Evolutionary conservation across 2,888 invertebrate species (phyloP).

Genomic region (Arge pagana): DNA sequence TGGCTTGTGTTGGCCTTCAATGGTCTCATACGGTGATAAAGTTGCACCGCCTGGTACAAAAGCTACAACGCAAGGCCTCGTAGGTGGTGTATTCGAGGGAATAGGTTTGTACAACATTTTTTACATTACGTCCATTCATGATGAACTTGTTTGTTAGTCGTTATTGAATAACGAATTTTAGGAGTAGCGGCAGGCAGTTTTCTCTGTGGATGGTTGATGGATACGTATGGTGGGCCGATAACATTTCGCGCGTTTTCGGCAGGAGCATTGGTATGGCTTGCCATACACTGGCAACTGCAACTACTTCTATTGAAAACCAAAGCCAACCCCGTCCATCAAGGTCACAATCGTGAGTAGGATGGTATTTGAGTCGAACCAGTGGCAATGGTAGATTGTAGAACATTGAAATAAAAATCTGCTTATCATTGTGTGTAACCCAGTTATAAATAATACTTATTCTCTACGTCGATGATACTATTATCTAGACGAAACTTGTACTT

Average conservation of each 20-base stretch:
- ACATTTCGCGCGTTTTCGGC: conserved; percentile 77
- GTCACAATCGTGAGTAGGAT: conserved; percentile 54
- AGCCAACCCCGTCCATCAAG: conserved; percentile 47
- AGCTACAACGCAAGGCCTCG: conserved; percentile 83
- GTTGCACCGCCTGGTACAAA: conserved; percentile 83
- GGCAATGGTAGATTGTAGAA: conserved; percentile 29
- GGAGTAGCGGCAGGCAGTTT: conserved; percentile 80
- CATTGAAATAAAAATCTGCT: conserved; percentile 22
- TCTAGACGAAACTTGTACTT: background rate
- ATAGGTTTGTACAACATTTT: conserved; percentile 60
- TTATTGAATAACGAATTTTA: conserved; percentile 37
- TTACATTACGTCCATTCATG: conserved; percentile 1
- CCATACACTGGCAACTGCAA: conserved; percentile 50
- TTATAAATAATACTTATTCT: conserved; percentile 45
- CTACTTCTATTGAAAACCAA: conserved; percentile 46
- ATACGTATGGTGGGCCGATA: conserved; percentile 66
- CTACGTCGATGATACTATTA: conserved; percentile 58
- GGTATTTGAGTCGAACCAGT: no score
- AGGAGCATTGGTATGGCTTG: conserved; percentile 64
- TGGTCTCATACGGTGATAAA: conserved; percentile 86
- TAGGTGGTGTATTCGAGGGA: conserved; percentile 87
- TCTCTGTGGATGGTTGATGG: conserved; percentile 74
- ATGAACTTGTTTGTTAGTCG: background rate
- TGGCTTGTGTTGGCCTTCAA: conserved; percentile 85
- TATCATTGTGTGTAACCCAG: conserved; percentile 13